These are phyloP conservation scores for Hyperoplus lanceolatus DNA, from an alignment of 2,797 vertebrate genomes.

Conservation along the genomic window DNA sequence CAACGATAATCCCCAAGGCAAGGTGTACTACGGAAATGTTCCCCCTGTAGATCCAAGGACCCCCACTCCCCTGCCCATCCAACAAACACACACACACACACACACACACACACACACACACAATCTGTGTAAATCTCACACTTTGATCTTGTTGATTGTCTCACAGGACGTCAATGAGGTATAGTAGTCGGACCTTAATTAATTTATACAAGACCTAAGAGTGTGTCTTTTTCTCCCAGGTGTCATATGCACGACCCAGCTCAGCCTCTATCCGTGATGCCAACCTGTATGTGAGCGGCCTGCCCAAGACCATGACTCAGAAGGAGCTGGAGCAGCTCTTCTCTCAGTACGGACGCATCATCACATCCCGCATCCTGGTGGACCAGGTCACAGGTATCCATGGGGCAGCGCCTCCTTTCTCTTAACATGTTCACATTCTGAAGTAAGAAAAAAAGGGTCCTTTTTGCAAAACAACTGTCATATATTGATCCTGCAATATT, in stretches of 20 bases:
- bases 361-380: constrained; percentile 99
- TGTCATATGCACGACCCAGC: constrained; percentile 98
- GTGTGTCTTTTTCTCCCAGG: constrained; percentile 80
- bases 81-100: constrained; percentile 2
- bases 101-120: constrained; percentile 1
- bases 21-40: constrained; percentile 51
- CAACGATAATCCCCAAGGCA: constrained; percentile 60
- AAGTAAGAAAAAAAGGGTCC: background rate
- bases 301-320: constrained; percentile 99
- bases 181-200: background rate
- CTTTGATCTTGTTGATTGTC: constrained; percentile 27
- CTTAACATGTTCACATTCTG: constrained; percentile 31
- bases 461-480: background rate
- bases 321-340: constrained; percentile 99
- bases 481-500: background rate
- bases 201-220: constrained; percentile 25
- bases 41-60: constrained; percentile 48
- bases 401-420: constrained; percentile 79
- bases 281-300: constrained; percentile 99
- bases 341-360: constrained; percentile 99
- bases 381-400: constrained; percentile 99
- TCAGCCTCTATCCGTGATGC: constrained; percentile 99
- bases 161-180: too few relatives aligned
- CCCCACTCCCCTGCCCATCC: constrained; percentile 22
- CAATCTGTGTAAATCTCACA: background rate